Base-by-base conservation (phyloP, 2,888 invertebrate genomes). In the Neocrepidodera transversa region DNA sequence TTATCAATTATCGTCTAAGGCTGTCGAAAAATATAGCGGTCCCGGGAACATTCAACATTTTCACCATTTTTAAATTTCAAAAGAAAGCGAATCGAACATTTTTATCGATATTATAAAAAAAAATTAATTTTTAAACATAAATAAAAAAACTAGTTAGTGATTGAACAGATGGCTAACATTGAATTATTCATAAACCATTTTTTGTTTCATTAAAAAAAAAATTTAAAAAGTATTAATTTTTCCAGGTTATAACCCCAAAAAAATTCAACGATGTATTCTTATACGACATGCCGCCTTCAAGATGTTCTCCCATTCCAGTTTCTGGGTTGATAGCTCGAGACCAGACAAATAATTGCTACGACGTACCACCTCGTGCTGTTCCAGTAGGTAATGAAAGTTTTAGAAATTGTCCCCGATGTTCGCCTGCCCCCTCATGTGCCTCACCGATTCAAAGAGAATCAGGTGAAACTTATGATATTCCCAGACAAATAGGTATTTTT, bases 251-350 rank as follows among this genome's bases (percentile, higher is more conserved):
- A 64, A 87, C 87, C 58, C 88, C 89, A 30, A 87, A 88, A 76
- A 86, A 87, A 78, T 85, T 85, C 78, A 89, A 89, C 70, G 89
- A 89, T 78, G 87, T 89, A 45, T 89, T 87, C 78, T 79, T 88
- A 64, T 90, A 89, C 79, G 88, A 89, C 77, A 82, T 86, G 74
- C 85, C 87, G 62, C 82, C 83, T 8, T 71, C 74, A 26, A 70
- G 78, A 62, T 76, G 76, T 63, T 76, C 77, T 23, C 77, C 78
- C 11, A 65, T 76, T 13, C 74, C 48, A 26, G 69, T 75, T 40
- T 69, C 76, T 69, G 68, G 79, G 71, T 68, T 76, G 73, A 67
- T 68, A 45, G 68, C 70, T 1, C 64, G 68, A 16, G 68, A 71
- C 16, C 71, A 69, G 52, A 47, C 60, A 6, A 71, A 75, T 71